Percentiles rank a stretch among this genome's conserved stretches.
phyloP scores from a whole-genome alignment of 2,888 invertebrate genomes.

The Ophraella communa region DNA sequence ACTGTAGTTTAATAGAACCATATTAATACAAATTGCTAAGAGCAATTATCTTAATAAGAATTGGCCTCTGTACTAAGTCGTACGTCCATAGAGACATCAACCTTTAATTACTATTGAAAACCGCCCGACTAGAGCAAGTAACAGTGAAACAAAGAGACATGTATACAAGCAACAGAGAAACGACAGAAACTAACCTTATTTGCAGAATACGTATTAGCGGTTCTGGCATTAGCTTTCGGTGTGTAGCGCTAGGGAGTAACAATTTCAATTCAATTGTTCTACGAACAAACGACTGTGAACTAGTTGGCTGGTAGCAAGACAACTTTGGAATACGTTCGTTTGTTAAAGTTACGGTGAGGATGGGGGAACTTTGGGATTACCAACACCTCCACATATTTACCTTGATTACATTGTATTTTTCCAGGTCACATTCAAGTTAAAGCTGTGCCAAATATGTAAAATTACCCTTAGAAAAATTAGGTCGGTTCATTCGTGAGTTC shows the following conservation, averaged over 20 bases:
- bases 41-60: neutral
- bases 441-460: neutral
- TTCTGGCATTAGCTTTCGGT: constrained; percentile 26
- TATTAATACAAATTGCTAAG: neutral
- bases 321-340: constrained; percentile 1
- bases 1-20: neutral
- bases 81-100: constrained; percentile 9
- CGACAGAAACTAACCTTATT: constrained; percentile 28
- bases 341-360: neutral
- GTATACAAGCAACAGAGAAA: neutral
- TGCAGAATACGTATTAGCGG: constrained; percentile 32
- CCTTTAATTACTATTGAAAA: constrained; percentile 34
- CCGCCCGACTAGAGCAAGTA: constrained; percentile 26
- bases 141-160: neutral
- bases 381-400: neutral
- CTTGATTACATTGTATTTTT: neutral
- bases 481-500: neutral
- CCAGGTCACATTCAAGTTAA: neutral
- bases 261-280: constrained; percentile 39
- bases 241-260: constrained; percentile 25
- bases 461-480: neutral
- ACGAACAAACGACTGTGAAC: constrained; percentile 39
- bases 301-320: constrained; percentile 30
- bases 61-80: constrained; percentile 3
- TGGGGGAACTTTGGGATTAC: neutral